phyloP scores from a whole-genome alignment of 2,797 vertebrate genomes.

The Craterocephalus amniculus region DNA sequence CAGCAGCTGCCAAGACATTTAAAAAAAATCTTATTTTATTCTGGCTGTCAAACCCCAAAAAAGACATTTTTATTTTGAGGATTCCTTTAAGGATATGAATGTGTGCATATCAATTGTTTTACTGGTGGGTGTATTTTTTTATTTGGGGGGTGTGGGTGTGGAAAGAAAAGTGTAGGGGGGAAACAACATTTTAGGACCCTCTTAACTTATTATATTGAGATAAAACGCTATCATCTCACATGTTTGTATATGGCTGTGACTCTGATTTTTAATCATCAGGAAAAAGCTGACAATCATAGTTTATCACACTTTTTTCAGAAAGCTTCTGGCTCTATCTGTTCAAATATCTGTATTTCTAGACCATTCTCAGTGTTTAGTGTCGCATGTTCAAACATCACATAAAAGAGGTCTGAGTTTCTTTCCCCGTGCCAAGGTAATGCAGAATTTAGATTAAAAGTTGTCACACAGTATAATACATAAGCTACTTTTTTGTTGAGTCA shows the following conservation, averaged over 20 bases:
- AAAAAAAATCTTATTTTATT: conserved; percentile 25
- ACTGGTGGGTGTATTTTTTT: too few species aligned
- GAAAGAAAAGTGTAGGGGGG: background rate
- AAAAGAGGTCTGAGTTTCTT: conserved; percentile 36
- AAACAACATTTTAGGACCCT: too few species aligned
- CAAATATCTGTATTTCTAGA: conserved; percentile 56
- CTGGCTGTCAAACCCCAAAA: background rate
- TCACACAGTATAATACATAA: conserved; percentile 10
- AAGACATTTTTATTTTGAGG: conserved; percentile 18
- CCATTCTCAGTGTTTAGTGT: conserved; percentile 44
- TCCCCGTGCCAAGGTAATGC: conserved; percentile 10
- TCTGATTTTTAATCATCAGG: conserved; percentile 7
- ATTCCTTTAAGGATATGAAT: conserved; percentile 12
- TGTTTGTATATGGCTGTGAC: conserved; percentile 4
- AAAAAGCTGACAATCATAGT: background rate
- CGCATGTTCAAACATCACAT: conserved; percentile 54
- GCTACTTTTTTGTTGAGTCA: conserved; percentile 27
- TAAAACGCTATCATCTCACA: background rate
- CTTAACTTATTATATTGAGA: background rate
- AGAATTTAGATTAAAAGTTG: conserved; percentile 22
- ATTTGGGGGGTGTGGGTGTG: too few species aligned
- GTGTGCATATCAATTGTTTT: background rate
- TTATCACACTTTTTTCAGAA: conserved; percentile 39
- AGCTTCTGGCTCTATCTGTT: conserved; percentile 50
- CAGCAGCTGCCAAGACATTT: conserved; percentile 16